Base-by-base conservation (phyloP, 2,797 vertebrate species). In the Sphenodon punctatus region DNA sequence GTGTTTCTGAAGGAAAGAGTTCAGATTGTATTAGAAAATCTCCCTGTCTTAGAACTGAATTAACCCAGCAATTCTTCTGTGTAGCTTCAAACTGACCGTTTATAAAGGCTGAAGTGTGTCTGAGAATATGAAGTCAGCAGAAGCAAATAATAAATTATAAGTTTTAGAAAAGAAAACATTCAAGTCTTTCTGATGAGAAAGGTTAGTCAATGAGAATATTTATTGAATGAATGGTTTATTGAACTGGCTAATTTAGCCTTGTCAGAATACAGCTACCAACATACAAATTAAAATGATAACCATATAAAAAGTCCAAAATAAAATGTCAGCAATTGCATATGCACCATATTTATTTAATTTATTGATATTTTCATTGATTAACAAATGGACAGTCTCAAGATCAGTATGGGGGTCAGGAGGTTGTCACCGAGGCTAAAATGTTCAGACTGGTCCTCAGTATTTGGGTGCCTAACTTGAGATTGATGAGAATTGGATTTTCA, bases 1-100 rank as follows among this genome's bases (percentile, higher is more conserved):
- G 80, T 91, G 92, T 91, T 93, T 95, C 87, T 91, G 91, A 94
- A 93, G 88, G 89, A 88, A 89, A 85, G 93, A 92, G 89, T 93
- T 95, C 89, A 92, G 92, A 91, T 63, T 91, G 89, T 87, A 88
- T 82, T 90, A 88, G 91, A 94, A 92, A 83, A 72, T 84, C 79
- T 85, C 64, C 19, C 60, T 89, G 83, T 90, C 77, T 92, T 80
- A 8, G 49, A 58, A 71, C 82, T 27, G 12, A 88, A 89, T 90
- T 90, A 89, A 88, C 84, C 66, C 12, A 67, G 73, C 66, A 82
- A 85, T 83, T 88, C 64, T 79, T 91, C 85, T 75, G 53, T 70
- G 79, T 81, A 74, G 91, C 82, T 90, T 92, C 45, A 51, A 82
- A 41, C 77, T 87, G 88, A 87, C 90, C 86, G 46, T 78, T 74